phyloP scores from a whole-genome alignment of 1,140 invertebrate genomes.

The Ylistrum balloti region DNA sequence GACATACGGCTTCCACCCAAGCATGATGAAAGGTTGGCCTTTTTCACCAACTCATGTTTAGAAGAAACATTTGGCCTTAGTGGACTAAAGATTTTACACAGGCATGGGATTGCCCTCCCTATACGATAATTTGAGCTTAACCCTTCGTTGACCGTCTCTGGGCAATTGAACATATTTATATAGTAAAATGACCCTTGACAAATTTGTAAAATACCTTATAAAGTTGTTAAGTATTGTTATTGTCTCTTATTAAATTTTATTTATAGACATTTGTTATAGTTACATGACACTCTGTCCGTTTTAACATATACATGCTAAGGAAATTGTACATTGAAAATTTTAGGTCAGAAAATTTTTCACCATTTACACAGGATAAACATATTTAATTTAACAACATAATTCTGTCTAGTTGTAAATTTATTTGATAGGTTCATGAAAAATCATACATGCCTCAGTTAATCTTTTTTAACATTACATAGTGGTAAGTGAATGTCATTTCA shows the following conservation, averaged over 20 bases:
- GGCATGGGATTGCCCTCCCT: neutral
- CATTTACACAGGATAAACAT: neutral
- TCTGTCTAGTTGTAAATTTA: neutral
- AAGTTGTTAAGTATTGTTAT: neutral
- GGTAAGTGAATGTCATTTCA: no score
- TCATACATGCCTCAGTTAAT: neutral
- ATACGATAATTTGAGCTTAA: neutral
- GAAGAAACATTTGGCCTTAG: neutral
- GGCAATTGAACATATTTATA: neutral
- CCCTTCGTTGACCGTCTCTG: constrained; percentile 11
- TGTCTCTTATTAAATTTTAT: neutral
- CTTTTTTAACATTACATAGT: no score
- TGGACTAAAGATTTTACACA: neutral
- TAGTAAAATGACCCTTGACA: neutral
- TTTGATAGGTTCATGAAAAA: neutral
- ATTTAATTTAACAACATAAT: neutral
- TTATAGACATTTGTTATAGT: neutral
- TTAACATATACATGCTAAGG: neutral
- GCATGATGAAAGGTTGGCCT: neutral
- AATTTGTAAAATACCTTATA: neutral
- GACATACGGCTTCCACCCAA: neutral
- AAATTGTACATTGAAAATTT: neutral
- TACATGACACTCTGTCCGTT: neutral
- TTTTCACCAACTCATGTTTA: neutral
- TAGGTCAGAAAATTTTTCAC: neutral